These are phyloP conservation scores for Diplogasteroides magnus DNA, from an alignment of 1,140 invertebrate species.

Conservation along the genomic window DNA sequence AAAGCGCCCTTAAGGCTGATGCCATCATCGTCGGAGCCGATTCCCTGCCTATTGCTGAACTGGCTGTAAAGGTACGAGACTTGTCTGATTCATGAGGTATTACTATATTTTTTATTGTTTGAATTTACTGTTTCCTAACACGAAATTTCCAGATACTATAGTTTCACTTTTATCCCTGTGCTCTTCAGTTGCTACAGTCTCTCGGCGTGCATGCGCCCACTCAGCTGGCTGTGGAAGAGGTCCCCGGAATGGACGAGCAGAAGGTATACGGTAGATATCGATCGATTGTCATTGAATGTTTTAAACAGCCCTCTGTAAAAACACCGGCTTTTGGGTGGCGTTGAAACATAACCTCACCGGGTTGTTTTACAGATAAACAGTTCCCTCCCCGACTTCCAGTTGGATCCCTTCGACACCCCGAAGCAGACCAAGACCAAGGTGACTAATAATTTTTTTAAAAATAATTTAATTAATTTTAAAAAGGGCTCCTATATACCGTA, in stretches of 20 bases:
- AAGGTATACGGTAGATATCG: conserved; percentile 60
- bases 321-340: no score
- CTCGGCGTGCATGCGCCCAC: conserved; percentile 27
- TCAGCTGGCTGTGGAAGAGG: conserved; percentile 20
- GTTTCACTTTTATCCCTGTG: no score
- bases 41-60: background rate
- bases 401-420: conserved; percentile 85
- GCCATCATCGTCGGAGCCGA: background rate
- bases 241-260: conserved; percentile 63
- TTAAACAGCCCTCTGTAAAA: no score
- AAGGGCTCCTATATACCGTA: no score
- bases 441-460: no score
- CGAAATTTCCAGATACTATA: conserved; percentile 1
- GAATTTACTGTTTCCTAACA: conserved; percentile 3
- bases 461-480: no score
- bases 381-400: conserved; percentile 93
- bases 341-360: no score
- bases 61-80: conserved; percentile 10
- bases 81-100: background rate
- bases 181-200: conserved; percentile 5
- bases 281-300: no score
- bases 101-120: conserved; percentile 15
- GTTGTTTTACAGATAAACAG: conserved; percentile 73
- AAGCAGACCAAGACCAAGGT: conserved; percentile 68
- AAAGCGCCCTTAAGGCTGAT: conserved; percentile 2